Base-by-base conservation (phyloP, 2,113 vertebrate species). In the Heloderma charlesbogerti region DNA sequence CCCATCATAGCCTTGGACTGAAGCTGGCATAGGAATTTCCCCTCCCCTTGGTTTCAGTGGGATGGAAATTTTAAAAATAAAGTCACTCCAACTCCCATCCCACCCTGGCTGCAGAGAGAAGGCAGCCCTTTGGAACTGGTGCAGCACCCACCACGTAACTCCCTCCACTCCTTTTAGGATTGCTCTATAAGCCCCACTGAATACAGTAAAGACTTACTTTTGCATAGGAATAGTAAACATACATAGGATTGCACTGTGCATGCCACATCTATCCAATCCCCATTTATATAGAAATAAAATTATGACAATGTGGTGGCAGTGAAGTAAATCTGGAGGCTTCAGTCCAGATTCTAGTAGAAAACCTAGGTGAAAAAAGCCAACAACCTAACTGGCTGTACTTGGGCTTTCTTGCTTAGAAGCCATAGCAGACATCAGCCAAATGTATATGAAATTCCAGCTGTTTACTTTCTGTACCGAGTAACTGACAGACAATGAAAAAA, bases 261-360 rank as follows among this genome's bases (percentile, higher is more conserved):
- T 12, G 51, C 10, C 51, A 40, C 16, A 60, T 51, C 22, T 22
- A 15, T 78, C 20, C 40, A 78, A 78, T 29, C 22, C 25, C 40
- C 20, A 48, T 45, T 18, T n/a, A 8, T 69, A 22, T 48, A 20
- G 31, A 13, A 20, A 86, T 29, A 45, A 5, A 84, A 34, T 72
- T 71, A 83, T 37, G 37, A 84, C 31, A n/a, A 71, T 87, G 37
- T 93, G 40, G 18, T 83, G 57, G 51, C 0, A 0, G 57, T 84
- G 37, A 9, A 91, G 3, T 86, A 79, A 60, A 34, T 88, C 78
- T 10, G 27, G 10, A 29, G 79, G 0, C 66, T 34, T 78, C 27
- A 80, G 60, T 51, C 67, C 16, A 43, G 34, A 84, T 90, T 94
- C 91, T 63, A 85, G 57, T 91, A 78, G 29, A 3, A 91, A 90